phyloP scores from a whole-genome alignment of 2,797 vertebrate species.

The Typhlichthys subterraneus region DNA sequence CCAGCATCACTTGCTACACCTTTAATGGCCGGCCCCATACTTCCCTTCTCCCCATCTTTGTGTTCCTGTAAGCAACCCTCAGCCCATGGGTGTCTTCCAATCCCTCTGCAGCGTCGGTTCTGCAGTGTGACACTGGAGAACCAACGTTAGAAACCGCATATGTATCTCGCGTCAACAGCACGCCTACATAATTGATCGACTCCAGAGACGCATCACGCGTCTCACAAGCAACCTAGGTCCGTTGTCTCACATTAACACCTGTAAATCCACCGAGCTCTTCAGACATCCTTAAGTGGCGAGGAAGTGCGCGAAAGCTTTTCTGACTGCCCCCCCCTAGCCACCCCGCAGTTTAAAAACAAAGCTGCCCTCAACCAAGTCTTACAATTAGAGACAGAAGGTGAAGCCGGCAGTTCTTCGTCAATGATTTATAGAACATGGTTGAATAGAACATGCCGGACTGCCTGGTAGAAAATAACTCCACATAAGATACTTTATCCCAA shows the following conservation, averaged over 20 bases:
- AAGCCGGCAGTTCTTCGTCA: not conserved
- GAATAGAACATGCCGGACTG: not conserved
- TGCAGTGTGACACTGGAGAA: too few relatives aligned
- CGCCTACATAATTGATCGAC: slow-evolving; percentile 13
- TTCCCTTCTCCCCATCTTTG: too few relatives aligned
- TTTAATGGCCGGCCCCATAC: too few relatives aligned
- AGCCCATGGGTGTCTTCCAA: too few relatives aligned
- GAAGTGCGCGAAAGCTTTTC: not conserved
- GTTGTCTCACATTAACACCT: slow-evolving; percentile 1
- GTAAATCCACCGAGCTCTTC: slow-evolving; percentile 5
- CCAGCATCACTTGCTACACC: too few relatives aligned
- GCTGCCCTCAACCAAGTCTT: slow-evolving; percentile 5
- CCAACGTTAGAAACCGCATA: not conserved
- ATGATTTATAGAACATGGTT: slow-evolving; percentile 1
- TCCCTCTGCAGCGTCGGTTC: too few relatives aligned
- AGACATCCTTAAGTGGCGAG: slow-evolving; percentile 1
- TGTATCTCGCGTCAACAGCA: not conserved
- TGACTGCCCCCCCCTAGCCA: not conserved
- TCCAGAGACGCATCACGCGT: not conserved
- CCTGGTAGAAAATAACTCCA: not conserved
- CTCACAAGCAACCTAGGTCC: not conserved
- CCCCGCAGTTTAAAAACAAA: slow-evolving; percentile 11
- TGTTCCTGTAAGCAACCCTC: too few relatives aligned
- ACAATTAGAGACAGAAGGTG: slow-evolving; percentile 10
- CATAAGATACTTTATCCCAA: not conserved